These are phyloP conservation scores for Sinelater perroti DNA, from an alignment of 2,888 invertebrate genomes.

Conservation along the genomic window DNA sequence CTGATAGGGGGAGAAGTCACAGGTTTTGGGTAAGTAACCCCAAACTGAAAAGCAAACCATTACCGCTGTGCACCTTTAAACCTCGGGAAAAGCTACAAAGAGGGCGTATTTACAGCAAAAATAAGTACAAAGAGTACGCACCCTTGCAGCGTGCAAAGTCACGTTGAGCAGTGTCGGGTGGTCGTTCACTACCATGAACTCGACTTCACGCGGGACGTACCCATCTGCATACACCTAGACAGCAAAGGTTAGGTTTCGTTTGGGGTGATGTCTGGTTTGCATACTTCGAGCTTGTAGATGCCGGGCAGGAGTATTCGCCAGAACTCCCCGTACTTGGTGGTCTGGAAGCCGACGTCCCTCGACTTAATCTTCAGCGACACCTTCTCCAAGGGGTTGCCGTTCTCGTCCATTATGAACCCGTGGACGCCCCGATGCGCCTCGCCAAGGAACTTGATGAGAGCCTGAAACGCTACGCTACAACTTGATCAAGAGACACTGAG, in stretches of 20 bases:
- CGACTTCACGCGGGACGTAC: conserved; percentile 82
- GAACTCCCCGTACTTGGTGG: conserved; percentile 92
- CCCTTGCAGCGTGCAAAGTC: conserved; percentile 81
- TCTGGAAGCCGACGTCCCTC: conserved; percentile 85
- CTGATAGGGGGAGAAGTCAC: conserved; percentile 58
- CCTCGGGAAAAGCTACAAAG: too few species aligned
- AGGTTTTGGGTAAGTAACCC: conserved; percentile 55
- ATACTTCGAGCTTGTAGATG: conserved; percentile 85
- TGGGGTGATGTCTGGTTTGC: too few species aligned
- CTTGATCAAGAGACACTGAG: not conserved
- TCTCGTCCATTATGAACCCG: conserved; percentile 83
- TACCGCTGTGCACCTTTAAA: conserved; percentile 16
- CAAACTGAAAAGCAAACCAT: conserved; percentile 53
- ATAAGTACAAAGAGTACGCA: too few species aligned
- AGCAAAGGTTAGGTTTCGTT: too few species aligned
- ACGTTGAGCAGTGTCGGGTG: conserved; percentile 87
- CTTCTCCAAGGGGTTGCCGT: conserved; percentile 80
- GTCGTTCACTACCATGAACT: conserved; percentile 85
- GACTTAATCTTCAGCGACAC: conserved; percentile 82
- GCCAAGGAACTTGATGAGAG: conserved; percentile 82
- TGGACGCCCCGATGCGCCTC: conserved; percentile 90
- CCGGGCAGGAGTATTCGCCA: conserved; percentile 93
- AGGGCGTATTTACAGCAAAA: too few species aligned
- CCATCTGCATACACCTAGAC: conserved; percentile 85
- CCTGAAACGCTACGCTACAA: conserved; percentile 61